Evolutionary conservation across 2,888 invertebrate species (phyloP), one percentile per base, ranked within the genome.

Genomic region (Galeruca laticollis): DNA sequence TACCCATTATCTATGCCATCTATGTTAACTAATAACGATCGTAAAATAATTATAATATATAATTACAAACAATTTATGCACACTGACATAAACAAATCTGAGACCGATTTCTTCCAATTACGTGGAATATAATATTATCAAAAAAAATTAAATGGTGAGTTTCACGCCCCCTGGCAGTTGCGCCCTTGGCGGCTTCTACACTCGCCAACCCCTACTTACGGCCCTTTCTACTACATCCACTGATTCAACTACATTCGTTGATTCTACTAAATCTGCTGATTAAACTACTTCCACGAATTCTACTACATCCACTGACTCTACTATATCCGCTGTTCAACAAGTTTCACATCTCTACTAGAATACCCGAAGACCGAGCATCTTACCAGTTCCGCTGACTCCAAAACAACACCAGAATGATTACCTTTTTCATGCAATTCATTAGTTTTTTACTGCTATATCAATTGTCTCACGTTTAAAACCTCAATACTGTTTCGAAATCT

Each of bases 361-460:
- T n/a, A n/a, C n/a, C n/a, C n/a, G 31, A 52, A 52, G 31, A 13
- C 2, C 31, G 9, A 21, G 1, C 0, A 21, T 18, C 21, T 1
- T 4, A 31, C 21, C 13, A 43, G 43, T n/a, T 43, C 43, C 1
- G n/a, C 43, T n/a, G n/a, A 43, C 43, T 43, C 13, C 43, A 43
- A 43, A n/a, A n/a, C n/a, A n/a, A 37, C 37, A 37, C 35, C 37
- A 37, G 37, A 37, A 37, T 37, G 35, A 37, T 37, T 37, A 37
- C 35, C 13, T 11, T 37, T 37, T 37, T 37, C 11, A 37, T 37
- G 35, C 13, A 37, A 37, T 10, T 37, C 13, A 37, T 37, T 37
- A 11, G 35, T 0, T 37, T 37, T 37, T 37, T 11, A 11, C 13
- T 37, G n/a, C 3, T 37, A 37, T 37, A 11, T 37, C 35, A 37